phyloP scores from a whole-genome alignment of 1,140 invertebrate genomes.

The Neuroterus valhalla region DNA sequence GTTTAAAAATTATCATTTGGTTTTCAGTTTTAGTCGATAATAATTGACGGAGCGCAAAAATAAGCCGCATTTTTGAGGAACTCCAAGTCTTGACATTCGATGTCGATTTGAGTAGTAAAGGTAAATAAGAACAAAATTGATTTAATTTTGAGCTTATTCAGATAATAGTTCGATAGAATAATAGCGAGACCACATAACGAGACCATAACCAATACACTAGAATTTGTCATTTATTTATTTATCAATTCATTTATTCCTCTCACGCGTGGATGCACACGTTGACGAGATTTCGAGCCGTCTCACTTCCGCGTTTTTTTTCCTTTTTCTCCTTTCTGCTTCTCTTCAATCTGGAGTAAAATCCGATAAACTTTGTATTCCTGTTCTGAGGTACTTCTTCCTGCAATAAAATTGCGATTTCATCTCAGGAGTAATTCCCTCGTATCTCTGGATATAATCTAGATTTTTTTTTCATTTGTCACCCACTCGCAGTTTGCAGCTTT shows the following conservation, averaged over 20 bases:
- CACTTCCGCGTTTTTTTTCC: neutral
- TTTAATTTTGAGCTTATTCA: constrained; percentile 13
- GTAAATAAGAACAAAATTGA: neutral
- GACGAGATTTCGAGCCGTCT: neutral
- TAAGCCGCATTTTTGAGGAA: no score
- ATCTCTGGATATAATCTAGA: no score
- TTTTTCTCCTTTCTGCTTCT: neutral
- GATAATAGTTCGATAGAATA: constrained; percentile 1
- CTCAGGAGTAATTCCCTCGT: no score
- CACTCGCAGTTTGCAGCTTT: no score
- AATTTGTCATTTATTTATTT: constrained; percentile 21
- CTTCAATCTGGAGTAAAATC: neutral
- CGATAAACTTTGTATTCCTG: neutral
- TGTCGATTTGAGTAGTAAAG: neutral
- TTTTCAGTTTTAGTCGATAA: no score
- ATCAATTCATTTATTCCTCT: constrained; percentile 16
- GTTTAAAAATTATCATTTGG: no score
- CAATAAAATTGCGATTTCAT: no score
- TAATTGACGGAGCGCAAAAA: no score
- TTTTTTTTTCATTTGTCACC: no score
- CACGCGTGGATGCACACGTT: neutral
- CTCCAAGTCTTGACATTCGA: no score
- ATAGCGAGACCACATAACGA: constrained; percentile 6
- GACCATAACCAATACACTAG: constrained; percentile 2
- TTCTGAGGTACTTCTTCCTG: no score